A percentile compares a stretch with the other conserved stretches of the same genome.
Conservation (phyloP, 2,888 invertebrate genomes). For the Leptopilina syphax region DNA sequence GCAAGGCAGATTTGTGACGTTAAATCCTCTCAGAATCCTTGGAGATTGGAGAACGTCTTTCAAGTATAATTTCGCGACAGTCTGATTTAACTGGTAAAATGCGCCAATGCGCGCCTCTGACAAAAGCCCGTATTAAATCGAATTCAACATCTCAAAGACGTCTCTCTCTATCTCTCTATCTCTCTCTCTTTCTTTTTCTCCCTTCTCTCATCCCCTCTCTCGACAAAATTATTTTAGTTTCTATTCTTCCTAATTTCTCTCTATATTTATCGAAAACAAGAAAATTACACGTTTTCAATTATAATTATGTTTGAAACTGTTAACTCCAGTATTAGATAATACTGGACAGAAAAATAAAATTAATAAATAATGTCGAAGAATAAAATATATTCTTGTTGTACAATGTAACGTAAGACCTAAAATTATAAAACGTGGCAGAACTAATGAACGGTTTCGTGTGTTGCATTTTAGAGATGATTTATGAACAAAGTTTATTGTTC, state of each 20-base stretch:
- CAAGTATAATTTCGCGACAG: conserved; percentile 32
- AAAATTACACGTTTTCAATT: too few species aligned
- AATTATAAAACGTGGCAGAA: too few species aligned
- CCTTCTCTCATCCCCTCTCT: background rate
- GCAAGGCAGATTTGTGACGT: background rate
- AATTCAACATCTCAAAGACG: background rate
- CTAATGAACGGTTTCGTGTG: too few species aligned
- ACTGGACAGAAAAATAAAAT: too few species aligned
- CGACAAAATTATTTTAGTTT: background rate
- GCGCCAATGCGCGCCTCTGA: too few species aligned
- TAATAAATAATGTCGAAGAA: too few species aligned
- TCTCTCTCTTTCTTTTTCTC: too few species aligned
- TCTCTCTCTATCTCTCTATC: background rate
- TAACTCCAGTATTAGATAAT: too few species aligned
- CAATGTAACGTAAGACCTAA: too few species aligned
- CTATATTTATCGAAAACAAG: too few species aligned
- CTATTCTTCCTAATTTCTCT: background rate
- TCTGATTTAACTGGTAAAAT: conserved; percentile 19
- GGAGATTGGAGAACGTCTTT: conserved; percentile 5
- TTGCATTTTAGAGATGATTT: background rate
- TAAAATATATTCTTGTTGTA: too few species aligned
- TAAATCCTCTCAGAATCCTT: background rate
- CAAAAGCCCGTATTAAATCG: background rate
- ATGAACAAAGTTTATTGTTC: background rate
- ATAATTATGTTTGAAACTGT: too few species aligned